Evolutionary conservation across 1,140 invertebrate species (phyloP), one percentile per base, ranked within the genome.

Genomic region (Brachionus koreanus): DNA sequence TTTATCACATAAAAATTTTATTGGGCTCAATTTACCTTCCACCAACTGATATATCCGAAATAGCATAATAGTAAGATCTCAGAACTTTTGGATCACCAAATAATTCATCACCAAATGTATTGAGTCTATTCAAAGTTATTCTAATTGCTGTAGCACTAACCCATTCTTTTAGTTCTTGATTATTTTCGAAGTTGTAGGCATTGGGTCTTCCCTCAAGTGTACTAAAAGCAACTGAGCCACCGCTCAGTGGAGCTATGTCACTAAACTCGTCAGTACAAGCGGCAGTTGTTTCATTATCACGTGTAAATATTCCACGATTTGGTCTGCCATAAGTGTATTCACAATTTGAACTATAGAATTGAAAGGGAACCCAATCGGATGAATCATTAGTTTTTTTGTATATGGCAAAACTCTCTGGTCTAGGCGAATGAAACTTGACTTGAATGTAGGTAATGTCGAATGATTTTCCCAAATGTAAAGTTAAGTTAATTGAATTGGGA

Each of bases 41-140:
- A 75, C 97, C 97, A 23, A 99, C 94, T 3, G 95, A 92, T 82
- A 99, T 91, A 87, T 99, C 97, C 13, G 94, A 93, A 83, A 99
- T 96, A 76, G 96, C 96, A 90, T 98, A 99, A 89, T 95, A 99
- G 87, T 99, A 99, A 0, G 96, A 98, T 85, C 93, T 93, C 6
- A 98, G 86, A 13, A 98, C 97, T 87, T 94, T 92, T 4, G 91
- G 89, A 87, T 98, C 97, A 0, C 93, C 93, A 86, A 98, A 99
- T 12, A 98, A 92, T 89, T 99, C 97, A 87, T 99, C 97, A 85
- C 97, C 96, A 88, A 98, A 99, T 0, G 97, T 98, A 86, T 99
- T 99, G 83, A 98, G 90, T 46, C 95, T 91, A 83, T 95, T 93
- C 33, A 99, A 87, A 0, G 93, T 92, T 79, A 99, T 97, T 19